Conservation (phyloP, 2,888 invertebrate species). For the Sminthurinus aureus region DNA sequence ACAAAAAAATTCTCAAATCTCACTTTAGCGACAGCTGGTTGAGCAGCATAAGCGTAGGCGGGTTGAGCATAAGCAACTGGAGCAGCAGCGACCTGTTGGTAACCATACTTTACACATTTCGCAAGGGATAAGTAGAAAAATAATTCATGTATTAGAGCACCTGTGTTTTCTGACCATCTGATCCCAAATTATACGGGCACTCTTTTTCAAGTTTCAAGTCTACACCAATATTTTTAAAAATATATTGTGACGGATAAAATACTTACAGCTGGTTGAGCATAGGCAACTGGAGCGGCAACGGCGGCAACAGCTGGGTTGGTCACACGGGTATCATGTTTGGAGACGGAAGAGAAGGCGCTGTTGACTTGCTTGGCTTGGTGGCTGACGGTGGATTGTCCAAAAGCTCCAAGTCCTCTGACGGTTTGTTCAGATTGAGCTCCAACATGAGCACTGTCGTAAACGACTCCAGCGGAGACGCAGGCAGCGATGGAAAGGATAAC, state of each 20-base stretch:
- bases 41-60: conserved; percentile 22
- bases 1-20: no score
- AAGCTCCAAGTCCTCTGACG: conserved; percentile 47
- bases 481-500: conserved; percentile 47
- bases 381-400: conserved; percentile 47
- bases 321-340: conserved; percentile 51
- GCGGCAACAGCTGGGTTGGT: conserved; percentile 36
- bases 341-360: conserved; percentile 48
- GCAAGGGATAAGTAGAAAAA: neutral
- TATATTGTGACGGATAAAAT: no score
- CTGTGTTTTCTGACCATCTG: no score
- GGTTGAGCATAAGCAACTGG: neutral
- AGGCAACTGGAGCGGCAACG: conserved; percentile 28
- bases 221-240: neutral
- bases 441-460: conserved; percentile 42
- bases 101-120: neutral
- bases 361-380: conserved; percentile 52
- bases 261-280: conserved; percentile 11
- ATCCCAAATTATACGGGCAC: neutral
- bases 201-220: neutral
- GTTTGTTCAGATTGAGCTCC: conserved; percentile 49
- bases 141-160: neutral
- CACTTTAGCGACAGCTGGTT: neutral
- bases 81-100: neutral
- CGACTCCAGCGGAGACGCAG: conserved; percentile 44